Evolutionary conservation across 2,888 invertebrate species (phyloP).

Genomic region (Isotomurus palustris): DNA sequence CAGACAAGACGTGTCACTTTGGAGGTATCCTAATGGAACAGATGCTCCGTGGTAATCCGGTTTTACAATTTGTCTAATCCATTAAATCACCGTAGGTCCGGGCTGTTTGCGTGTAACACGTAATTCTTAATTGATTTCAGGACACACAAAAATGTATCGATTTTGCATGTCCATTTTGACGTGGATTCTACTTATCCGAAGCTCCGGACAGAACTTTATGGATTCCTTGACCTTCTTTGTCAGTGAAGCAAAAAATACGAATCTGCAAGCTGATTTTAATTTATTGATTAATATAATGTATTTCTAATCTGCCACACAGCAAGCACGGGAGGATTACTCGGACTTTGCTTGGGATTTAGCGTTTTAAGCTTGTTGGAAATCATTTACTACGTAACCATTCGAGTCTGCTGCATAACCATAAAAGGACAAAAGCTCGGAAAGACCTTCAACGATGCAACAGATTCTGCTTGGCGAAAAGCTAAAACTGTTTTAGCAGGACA

Average conservation of each 20-base stretch:
- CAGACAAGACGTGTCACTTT: conserved; percentile 2
- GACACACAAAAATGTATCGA: conserved; percentile 31
- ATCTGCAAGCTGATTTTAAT: background rate
- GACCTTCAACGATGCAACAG: background rate
- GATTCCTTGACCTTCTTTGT: conserved; percentile 37
- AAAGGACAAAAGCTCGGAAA: conserved; percentile 3
- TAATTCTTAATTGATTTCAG: too few relatives aligned
- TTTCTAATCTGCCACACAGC: conserved; percentile 12
- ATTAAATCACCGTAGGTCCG: too few relatives aligned
- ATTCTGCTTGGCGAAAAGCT: background rate
- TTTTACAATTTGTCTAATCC: too few relatives aligned
- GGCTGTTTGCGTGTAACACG: too few relatives aligned
- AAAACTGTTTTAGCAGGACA: background rate
- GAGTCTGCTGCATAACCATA: conserved; percentile 15
- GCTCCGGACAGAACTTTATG: conserved; percentile 35
- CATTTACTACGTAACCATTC: conserved; percentile 31
- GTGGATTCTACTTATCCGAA: conserved; percentile 31
- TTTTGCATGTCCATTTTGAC: conserved; percentile 38
- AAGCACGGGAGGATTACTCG: conserved; percentile 31
- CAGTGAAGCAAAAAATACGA: background rate
- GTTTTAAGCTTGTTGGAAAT: conserved; percentile 33
- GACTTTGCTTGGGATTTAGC: conserved; percentile 35
- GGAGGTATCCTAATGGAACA: background rate
- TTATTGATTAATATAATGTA: background rate
- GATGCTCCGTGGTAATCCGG: conserved; percentile 6